Conservation (phyloP, 2,113 vertebrate species). For the Procavia capensis region DNA sequence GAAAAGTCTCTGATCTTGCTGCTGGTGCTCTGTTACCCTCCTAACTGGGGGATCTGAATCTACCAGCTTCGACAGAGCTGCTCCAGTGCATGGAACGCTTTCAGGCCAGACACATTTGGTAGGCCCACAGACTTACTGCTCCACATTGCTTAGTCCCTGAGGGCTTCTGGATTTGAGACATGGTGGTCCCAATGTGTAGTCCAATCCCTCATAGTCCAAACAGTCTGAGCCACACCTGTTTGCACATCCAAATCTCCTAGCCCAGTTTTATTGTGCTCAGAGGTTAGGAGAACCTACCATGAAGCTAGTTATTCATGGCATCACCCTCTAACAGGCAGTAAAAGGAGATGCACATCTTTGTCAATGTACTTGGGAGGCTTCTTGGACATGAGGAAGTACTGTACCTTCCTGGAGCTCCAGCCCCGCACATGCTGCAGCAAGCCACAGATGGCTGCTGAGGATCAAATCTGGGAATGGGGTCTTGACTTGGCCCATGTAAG, state of each 20-base stretch:
- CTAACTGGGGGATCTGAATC: not conserved
- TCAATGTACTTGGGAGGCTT: conserved; percentile 96
- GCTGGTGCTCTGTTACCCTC: not conserved
- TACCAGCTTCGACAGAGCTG: not conserved
- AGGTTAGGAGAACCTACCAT: not conserved
- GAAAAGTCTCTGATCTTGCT: not conserved
- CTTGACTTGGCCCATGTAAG: too few relatives aligned
- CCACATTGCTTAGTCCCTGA: not conserved
- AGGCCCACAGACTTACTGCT: not conserved
- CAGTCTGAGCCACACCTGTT: not conserved
- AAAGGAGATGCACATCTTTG: conserved; percentile 93
- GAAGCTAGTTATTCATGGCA: not conserved
- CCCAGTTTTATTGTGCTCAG: not conserved
- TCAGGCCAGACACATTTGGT: too few relatives aligned
- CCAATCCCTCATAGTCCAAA: not conserved
- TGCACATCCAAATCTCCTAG: not conserved
- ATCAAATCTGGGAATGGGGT: not conserved
- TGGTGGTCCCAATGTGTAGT: not conserved
- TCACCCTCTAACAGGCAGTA: not conserved
- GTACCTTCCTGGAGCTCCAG: conserved; percentile 94
- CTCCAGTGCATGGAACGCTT: not conserved
- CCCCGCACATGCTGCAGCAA: conserved; percentile 94
- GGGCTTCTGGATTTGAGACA: not conserved
- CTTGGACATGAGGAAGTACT: conserved; percentile 92
- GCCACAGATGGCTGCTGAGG: conserved; percentile 93